Evolutionary conservation across 1,140 invertebrate species (phyloP).

Genomic region (Cherax destructor): DNA sequence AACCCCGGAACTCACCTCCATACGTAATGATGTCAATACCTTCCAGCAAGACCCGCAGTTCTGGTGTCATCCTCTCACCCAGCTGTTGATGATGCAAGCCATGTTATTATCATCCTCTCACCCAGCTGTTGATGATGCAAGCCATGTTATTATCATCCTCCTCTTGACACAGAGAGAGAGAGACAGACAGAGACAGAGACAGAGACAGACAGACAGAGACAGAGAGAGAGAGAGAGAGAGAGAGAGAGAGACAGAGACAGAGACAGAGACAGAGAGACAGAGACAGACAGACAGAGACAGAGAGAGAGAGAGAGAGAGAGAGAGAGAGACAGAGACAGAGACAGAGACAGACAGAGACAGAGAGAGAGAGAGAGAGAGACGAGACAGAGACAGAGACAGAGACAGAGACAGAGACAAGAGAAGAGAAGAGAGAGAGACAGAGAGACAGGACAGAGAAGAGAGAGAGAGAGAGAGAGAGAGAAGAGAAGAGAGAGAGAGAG

Average conservation of each 20-base stretch:
- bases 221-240: slow-evolving; percentile 27
- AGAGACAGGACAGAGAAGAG: no score
- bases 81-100: neutral
- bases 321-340: no score
- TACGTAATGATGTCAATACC: slow-evolving; percentile 3
- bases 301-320: no score
- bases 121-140: no score
- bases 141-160: neutral
- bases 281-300: neutral
- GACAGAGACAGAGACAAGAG: no score
- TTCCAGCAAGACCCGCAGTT: neutral
- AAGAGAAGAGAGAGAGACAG: no score
- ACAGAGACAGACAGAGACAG: no score
- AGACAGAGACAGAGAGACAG: neutral
- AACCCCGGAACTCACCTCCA: neutral
- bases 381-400: no score
- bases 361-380: no score
- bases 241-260: slow-evolving; percentile 28
- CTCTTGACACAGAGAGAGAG: slow-evolving; percentile 2
- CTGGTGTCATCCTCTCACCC: neutral
- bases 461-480: no score
- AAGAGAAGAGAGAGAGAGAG: no score
- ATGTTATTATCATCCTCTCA: no score
- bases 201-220: slow-evolving; percentile 25
- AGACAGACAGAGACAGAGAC: slow-evolving; percentile 30